Conservation (phyloP, 1,140 invertebrate genomes). For the Phenacoccus solenopsis region DNA sequence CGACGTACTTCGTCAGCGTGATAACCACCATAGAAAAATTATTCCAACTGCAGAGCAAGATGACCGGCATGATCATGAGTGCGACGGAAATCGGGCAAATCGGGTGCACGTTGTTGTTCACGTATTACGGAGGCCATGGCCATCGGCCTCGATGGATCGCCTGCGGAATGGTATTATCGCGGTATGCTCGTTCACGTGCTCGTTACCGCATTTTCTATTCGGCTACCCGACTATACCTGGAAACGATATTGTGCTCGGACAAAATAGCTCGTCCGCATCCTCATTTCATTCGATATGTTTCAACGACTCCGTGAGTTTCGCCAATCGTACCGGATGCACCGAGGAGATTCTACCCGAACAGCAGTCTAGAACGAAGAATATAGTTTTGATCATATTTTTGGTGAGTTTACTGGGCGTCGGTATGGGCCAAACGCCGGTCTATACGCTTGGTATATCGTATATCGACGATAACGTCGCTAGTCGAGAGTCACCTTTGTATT, state of each 20-base stretch:
- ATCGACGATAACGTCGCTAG: conserved; percentile 88
- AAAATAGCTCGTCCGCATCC: background rate
- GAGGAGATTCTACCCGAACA: conserved; percentile 34
- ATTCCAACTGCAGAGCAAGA: conserved; percentile 89
- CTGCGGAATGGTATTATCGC: conserved; percentile 80
- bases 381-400: conserved; percentile 75
- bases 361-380: conserved; percentile 60
- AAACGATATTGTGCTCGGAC: background rate
- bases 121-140: conserved; percentile 84
- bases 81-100: conserved; percentile 93
- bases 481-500: conserved; percentile 83
- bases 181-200: conserved; percentile 72
- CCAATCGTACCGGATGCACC: conserved; percentile 28
- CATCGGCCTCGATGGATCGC: conserved; percentile 94
- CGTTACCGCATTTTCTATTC: conserved; percentile 67
- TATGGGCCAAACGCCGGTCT: conserved; percentile 83
- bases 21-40: conserved; percentile 95
- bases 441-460: conserved; percentile 84
- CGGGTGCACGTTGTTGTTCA: conserved; percentile 70
- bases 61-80: conserved; percentile 83
- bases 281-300: background rate
- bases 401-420: conserved; percentile 76
- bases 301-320: conserved; percentile 22
- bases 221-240: conserved; percentile 48
- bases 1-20: conserved; percentile 90